Evolutionary conservation across 2,888 invertebrate species (phyloP), one percentile per base, ranked within the genome.

Genomic region (Hirtodrosophila confusa): DNA sequence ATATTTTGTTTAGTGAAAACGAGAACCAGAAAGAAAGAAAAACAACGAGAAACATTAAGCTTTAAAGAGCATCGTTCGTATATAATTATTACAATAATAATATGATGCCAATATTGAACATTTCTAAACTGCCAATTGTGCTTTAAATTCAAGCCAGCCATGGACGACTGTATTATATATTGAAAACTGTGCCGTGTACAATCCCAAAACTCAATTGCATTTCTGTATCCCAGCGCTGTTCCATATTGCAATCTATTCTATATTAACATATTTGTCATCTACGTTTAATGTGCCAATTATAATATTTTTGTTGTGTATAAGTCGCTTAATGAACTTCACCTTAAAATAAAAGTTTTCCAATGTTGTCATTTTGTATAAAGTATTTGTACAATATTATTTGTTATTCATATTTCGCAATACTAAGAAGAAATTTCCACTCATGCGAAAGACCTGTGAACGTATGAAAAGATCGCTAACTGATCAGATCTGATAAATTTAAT

Each of bases 401-500:
- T 71, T 63, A 61, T 67, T 79, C 66, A 89, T 80, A 57, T 87
- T 88, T 31, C 80, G 74, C 36, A 89, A 55, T 3, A 90, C 51
- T 41, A 89, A 37, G 67, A 78, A 89, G 73, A 88, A 90, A 7
- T 90, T 90, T 10, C 72, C 88, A 64, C 90, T 90, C 17, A 84
- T 69, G 2, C 88, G 83, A 63, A 89, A 68, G 4, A 89, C 75
- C 90, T 89, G 33, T 0, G 3, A 29, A 11, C 6, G 0, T 23
- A 27, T 35, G 7, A 5, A 29, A 23, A 8, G 3, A 10, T 4
- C 2, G 1, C 17, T 17, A 17, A 17, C 17, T 17, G 17, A 17
- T 17, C 17, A 17, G 17, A 17, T 17, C 17, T 17, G 17, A 17
- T 17, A 17, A n/a, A n/a, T 2, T 17, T 17, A 17, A 17, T 17